These are phyloP conservation scores for Pseudorhombus dupliciocellatus DNA, from an alignment of 2,113 vertebrate species.

Conservation along the genomic window DNA sequence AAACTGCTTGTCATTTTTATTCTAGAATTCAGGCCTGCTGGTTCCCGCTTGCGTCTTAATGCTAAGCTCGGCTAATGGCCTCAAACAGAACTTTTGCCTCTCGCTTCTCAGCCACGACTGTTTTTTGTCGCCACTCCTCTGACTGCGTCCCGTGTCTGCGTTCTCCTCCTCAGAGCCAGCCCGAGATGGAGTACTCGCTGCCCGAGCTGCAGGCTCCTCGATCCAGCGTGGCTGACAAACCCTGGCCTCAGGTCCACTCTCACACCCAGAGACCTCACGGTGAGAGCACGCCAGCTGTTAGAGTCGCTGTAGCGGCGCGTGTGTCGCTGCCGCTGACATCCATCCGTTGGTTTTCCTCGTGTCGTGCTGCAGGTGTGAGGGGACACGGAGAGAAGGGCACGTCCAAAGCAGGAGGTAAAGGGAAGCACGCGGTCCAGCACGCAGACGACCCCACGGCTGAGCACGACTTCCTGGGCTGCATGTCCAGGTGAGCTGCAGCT, in stretches of 20 bases:
- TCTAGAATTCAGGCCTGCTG: too few relatives aligned
- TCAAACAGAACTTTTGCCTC: neutral
- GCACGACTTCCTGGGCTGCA: constrained; percentile 95
- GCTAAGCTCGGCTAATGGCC: too few relatives aligned
- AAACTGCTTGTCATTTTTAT: too few relatives aligned
- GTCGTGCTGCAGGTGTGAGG: constrained; percentile 71
- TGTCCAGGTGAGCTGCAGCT: constrained; percentile 88
- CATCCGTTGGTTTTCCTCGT: neutral
- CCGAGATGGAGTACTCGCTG: constrained; percentile 86
- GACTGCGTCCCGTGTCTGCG: neutral
- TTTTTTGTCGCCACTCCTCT: constrained; percentile 16
- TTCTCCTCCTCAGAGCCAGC: constrained; percentile 85
- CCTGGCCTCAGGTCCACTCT: constrained; percentile 81
- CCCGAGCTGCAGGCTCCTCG: constrained; percentile 81
- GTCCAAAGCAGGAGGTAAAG: constrained; percentile 71
- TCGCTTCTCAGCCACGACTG: neutral
- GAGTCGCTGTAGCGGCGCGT: too few relatives aligned
- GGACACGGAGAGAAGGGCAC: constrained; percentile 81
- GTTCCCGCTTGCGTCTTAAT: too few relatives aligned
- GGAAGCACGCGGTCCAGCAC: constrained; percentile 78
- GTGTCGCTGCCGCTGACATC: neutral
- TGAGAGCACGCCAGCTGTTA: constrained; percentile 56
- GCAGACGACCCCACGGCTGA: constrained; percentile 80
- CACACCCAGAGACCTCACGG: constrained; percentile 86
- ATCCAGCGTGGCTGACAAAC: constrained; percentile 82